Conservation (phyloP, 2,888 invertebrate species). For the Ochropleura leucogaster region DNA sequence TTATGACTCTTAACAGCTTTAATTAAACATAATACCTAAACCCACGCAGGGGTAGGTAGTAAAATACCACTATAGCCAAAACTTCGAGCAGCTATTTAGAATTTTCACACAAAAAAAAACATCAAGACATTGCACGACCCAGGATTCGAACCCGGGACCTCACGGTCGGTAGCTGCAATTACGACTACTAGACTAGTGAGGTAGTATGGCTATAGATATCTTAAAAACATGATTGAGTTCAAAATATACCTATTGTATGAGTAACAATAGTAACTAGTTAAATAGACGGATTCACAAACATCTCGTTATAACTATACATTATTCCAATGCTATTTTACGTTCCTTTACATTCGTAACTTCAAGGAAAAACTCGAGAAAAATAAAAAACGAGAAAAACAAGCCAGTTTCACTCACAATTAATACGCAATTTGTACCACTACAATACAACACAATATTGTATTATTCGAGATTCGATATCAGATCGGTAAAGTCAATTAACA, state of each 20-base stretch:
- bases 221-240: conserved; percentile 4
- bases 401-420: conserved; percentile 28
- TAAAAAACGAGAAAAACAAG: conserved; percentile 10
- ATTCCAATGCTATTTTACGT: conserved; percentile 21
- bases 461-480: conserved; percentile 45
- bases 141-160: conserved; percentile 40
- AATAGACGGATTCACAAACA: conserved; percentile 31
- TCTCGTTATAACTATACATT: conserved; percentile 3
- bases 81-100: conserved; percentile 31
- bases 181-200: conserved; percentile 40
- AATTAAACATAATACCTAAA: background rate
- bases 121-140: conserved; percentile 41
- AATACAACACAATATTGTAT: conserved; percentile 42
- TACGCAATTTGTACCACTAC: conserved; percentile 18
- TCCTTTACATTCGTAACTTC: background rate
- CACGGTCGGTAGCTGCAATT: conserved; percentile 24
- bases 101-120: conserved; percentile 45
- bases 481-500: conserved; percentile 54
- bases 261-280: conserved; percentile 4
- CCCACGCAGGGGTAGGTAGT: conserved; percentile 12
- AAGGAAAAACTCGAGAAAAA: conserved; percentile 45
- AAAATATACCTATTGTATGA: background rate
- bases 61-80: conserved; percentile 28
- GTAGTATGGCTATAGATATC: conserved; percentile 32
- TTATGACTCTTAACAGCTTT: background rate